Evolutionary conservation across 2,113 vertebrate species (phyloP), one percentile per base, ranked within the genome.

Genomic region (Labeo catla): DNA sequence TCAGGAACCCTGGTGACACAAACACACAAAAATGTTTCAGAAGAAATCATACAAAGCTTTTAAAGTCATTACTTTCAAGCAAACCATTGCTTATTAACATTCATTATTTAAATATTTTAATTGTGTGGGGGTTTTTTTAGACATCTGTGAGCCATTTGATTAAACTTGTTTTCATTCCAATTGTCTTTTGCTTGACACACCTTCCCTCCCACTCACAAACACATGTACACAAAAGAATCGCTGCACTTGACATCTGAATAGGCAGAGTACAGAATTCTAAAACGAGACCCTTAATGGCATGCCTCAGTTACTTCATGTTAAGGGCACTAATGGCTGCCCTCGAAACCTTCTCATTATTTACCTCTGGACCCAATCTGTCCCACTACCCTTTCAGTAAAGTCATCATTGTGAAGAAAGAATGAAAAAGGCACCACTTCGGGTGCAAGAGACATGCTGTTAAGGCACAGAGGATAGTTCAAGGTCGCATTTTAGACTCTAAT

Each of bases 1-100:
- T 99, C 80, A 99, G 91, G 90, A 99, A 99, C 47, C 98, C 98
- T 99, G 78, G n/a, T 89, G 84, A 76, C n/a, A 57, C 10, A 84
- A 74, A 88, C 78, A 78, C 83, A 74, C 23, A 7, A 87, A 13
- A 70, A 66, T 9, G 16, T 15, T 76, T 12, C 50, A 45, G 63
- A 65, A 74, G 3, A 74, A 49, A 19, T 43, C 12, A 45, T 23
- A 43, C 8, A n/a, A 66, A 45, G 21, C 19, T 78, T 66, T 49
- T 65, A 28, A 50, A 21, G 43, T 43, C 2, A 7, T 59, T 82
- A 47, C 21, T 63, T 28, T 43, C 2, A 21, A 73, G 50, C 36
- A 34, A 81, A 63, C 5, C 10, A 43, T 47, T 28, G 12, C n/a
- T 34, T 21, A 19, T 54, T 54, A 5, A 4, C 15, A 19, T 54